Percentiles rank a stretch among this genome's conserved stretches.
phyloP scores from a whole-genome alignment of 2,888 invertebrate genomes.

The Hydropsyche betteni region DNA sequence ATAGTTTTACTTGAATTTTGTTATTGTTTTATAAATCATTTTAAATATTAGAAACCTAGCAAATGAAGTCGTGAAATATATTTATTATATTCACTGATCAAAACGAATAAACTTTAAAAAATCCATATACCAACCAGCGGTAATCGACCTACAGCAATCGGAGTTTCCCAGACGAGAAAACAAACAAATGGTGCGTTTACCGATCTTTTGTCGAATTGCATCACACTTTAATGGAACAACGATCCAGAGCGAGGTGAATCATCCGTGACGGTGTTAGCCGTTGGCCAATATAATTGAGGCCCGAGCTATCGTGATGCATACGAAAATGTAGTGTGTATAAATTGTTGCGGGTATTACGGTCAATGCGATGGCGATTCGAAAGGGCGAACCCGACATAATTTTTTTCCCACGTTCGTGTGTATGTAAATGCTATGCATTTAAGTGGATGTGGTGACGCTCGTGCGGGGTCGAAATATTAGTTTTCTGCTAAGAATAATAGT shows the following conservation, averaged over 20 bases:
- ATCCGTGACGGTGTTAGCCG: constrained; percentile 26
- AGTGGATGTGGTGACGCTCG: no score
- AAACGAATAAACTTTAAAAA: no score
- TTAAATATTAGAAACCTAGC: neutral
- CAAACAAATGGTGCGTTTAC: constrained; percentile 28
- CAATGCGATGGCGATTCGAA: no score
- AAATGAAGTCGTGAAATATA: no score
- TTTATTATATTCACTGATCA: no score
- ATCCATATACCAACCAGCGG: neutral
- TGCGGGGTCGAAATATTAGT: neutral
- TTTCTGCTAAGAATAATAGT: neutral
- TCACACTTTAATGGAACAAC: constrained; percentile 17
- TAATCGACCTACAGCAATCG: neutral
- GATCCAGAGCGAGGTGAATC: constrained; percentile 28
- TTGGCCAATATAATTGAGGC: constrained; percentile 21
- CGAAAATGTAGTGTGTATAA: constrained; percentile 1
- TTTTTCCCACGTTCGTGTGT: no score
- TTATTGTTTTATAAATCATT: neutral
- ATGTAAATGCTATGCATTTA: no score
- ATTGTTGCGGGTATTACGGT: no score
- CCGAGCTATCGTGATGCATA: neutral
- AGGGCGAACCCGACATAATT: no score
- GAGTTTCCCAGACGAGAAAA: constrained; percentile 15
- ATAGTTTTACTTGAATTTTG: neutral
- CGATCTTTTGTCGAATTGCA: constrained; percentile 27